Evolutionary conservation across 2,888 invertebrate genomes (phyloP), one percentile per base, ranked within the genome.

Genomic region (Agrochola macilenta): DNA sequence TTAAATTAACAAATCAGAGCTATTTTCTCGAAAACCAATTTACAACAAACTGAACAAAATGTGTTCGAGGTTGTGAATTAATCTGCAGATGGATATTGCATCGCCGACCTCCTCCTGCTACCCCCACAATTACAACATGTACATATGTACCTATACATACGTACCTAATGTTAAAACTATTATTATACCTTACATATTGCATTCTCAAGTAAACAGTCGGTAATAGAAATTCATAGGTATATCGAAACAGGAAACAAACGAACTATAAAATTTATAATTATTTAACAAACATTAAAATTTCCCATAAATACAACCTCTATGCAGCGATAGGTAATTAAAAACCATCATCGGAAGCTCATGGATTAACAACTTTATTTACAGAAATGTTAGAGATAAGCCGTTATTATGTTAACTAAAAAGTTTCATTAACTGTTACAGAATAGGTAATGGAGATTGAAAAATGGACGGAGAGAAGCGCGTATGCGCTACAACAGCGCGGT

Each of bases 331-430:
- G 88, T 90, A 92, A 93, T 91, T 89, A 91, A 93, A 93, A 92
- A 93, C 90, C 90, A 92, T 89, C 84, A 87, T 91, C 91, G 87
- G 88, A 91, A 91, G 90, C 88, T 90, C 88, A 90, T 88, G 90
- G 88, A 90, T 92, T 89, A 93, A 93, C 92, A 93, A 93, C 89
- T 94, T 94, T 95, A 95, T 95, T 94, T 94, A 95, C 94, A 95
- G 89, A 92, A 90, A 88, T 89, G 88, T 91, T 88, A 90, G 87
- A 83, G 89, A 89, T 82, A 87, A 88, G 88, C 88, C 78, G 82
- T 87, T 86, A 85, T 69, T 83, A 80, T 84, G 82, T 83, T 84
- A 85, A 86, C 81, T 83, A 87, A 90, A 81, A 87, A 81, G 78
- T 83, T 84, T 86, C 77, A 82, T 87, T 79, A 77, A 74, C 74